Evolutionary conservation across 30 jellyfish, hydroid and myxozoan species (phyloP), one percentile per base, ranked within the genome.

Genomic region (Hydra vulgaris): DNA sequence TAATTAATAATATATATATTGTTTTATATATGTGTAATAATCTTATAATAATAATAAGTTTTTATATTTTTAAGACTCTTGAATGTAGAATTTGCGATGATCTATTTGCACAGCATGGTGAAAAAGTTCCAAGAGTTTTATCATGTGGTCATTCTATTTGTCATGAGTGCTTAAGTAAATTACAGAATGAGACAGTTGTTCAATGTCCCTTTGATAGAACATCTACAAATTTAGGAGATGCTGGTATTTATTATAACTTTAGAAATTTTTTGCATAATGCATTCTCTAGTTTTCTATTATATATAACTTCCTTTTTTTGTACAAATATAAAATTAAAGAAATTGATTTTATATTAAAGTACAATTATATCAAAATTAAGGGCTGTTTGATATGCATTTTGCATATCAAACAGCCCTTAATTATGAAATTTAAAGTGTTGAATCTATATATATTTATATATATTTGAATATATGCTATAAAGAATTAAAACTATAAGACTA

Each of bases 71-170:
- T 7, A 54, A 91, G 98, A 95, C 90, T 17, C 72, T 91, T 18
- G 98, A 86, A 87, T 91, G 98, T 80, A 92, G 96, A 18, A 91
- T 91, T 21, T 91, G 98, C 69, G 96, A 91, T 52, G 98, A 91
- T 75, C 71, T 78, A 18, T 91, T 91, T 79, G 73, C 86, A 27
- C 71, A 86, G 8, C 95, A 91, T 69, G 98, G 98, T 20, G 95
- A 86, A 56, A 79, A 77, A 76, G 98, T 91, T 7, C 98, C 98
- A 54, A 82, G 98, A 61, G 82, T 91, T 26, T 75, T 91, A 56
- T 24, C 95, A 15, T 91, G 98, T 83, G 98, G 98, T 21, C 98
- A 91, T 70, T 91, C 98, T 17, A 84, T 91, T 8, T 91, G 98
- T 72, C 98, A 91, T 87, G 96, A 86, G n/a, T 91, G 98, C 54